Base-by-base conservation (phyloP, 2,797 vertebrate species). In the Tadarida brasiliensis region DNA sequence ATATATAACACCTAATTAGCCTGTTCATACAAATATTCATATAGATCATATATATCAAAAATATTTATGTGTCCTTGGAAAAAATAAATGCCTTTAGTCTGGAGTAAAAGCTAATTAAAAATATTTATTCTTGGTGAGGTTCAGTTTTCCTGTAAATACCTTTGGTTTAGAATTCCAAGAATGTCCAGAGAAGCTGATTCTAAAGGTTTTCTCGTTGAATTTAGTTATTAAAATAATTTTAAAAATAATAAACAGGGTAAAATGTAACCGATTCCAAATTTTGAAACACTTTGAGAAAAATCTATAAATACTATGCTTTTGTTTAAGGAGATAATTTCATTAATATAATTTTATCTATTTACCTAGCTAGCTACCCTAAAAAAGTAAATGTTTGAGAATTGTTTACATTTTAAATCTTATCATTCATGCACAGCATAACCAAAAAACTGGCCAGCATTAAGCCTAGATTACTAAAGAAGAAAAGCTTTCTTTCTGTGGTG, bases 81-180 rank as follows among this genome's bases (percentile, higher is more conserved):
- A 93, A 91, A 92, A 82, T 26, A 63, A 63, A 54, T 81, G 10
- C 15, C 20, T 91, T 80, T 91, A 17, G 7, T 11, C 7, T 76
- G 10, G 16, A 84, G 3, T 92, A 77, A 96, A 91, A 77, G 9
- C 4, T 61, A 63, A 80, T 88, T 95, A 80, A 86, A 92, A 92
- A 74, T 61, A 86, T 54, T 84, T 77, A 33, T 30, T 76, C 59
- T 71, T 49, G 44, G 76, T 33, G 28, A 93, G 54, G 15, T 26
- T 77, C 51, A 87, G 30, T 91, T 74, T 97, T 73, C 22, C 17
- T 83, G 2, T 22, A 87, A 51, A 47, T 24, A 11, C 4, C 63
- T 77, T 85, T 82, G 67, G n/a, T 83, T 91, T 74, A 87, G 10
- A 9, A 90, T 61, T 87, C 14, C 87, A 93, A 74, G 35, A 86